Evolutionary conservation across 2,113 vertebrate species (phyloP).

Genomic region (Corythoichthys intestinalis): DNA sequence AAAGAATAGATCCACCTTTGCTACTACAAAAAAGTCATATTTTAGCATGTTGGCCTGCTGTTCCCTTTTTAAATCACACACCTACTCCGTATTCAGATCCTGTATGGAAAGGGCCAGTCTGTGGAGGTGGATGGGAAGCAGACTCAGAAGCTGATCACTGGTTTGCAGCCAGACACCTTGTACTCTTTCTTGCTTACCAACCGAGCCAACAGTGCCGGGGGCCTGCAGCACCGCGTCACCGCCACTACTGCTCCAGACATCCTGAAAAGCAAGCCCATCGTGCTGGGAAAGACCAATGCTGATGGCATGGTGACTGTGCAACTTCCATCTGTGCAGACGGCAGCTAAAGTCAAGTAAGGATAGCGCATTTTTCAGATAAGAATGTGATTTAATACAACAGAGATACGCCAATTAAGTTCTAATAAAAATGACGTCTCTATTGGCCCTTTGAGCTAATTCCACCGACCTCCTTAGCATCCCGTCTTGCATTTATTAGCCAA

Average conservation of each 20-base stretch:
- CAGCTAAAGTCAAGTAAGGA: conserved; percentile 86
- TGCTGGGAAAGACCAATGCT: conserved; percentile 90
- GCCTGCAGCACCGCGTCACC: conserved; percentile 90
- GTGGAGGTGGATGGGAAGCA: conserved; percentile 91
- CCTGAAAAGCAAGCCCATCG: conserved; percentile 85
- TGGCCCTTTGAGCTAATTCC: conserved; percentile 27
- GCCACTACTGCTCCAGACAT: conserved; percentile 90
- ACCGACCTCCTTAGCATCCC: conserved; percentile 13
- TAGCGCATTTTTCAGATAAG: not conserved
- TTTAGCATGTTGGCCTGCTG: not conserved
- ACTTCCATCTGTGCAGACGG: conserved; percentile 84
- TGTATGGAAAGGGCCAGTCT: conserved; percentile 90
- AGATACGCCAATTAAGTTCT: not conserved
- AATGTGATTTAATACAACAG: not conserved
- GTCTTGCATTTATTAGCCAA: conserved; percentile 26
- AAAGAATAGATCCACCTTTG: not conserved
- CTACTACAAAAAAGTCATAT: not conserved
- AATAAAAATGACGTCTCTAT: conserved; percentile 10
- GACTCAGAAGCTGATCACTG: conserved; percentile 88
- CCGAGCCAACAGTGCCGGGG: conserved; percentile 91
- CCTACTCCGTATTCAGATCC: conserved; percentile 74
- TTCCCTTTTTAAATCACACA: not conserved
- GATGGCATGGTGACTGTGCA: conserved; percentile 95
- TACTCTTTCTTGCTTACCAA: conserved; percentile 95
- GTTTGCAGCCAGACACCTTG: conserved; percentile 89